Base-by-base conservation (phyloP, 2,797 vertebrate species). In the Borostomias antarcticus region DNA sequence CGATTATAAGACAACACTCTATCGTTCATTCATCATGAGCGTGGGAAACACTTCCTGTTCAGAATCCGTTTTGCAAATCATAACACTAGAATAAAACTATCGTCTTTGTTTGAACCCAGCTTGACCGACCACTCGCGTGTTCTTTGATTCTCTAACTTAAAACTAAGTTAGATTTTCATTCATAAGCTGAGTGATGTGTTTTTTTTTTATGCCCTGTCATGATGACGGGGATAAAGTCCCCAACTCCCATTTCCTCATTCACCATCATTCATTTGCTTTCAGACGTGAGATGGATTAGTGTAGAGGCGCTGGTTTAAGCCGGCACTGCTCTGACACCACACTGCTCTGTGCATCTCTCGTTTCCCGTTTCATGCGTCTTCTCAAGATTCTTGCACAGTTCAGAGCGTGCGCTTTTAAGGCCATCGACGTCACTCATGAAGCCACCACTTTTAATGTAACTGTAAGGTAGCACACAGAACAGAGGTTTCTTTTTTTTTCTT, bases 211-310 rank as follows among this genome's bases (percentile, higher is more conserved):
- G 45, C 50, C 40, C 8, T 37, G 29, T 51, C 35, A 11, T 35
- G 29, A 35, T 19, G 19, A 9, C 10, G 23, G n/a, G 26, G 9
- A 6, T 32, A 15, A 29, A 1, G 26, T 60, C 33, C 32, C 57
- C 5, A 17, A 11, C 19, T 48, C 26, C 19, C 23, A 29, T 61
- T 52, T 66, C 37, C 26, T 43, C 47, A 43, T 13, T 37, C 4
- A 60, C 35, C 4, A 9, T 69, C 56, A 47, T 57, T 57, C 15
- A n/a, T 62, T 29, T 33, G 25, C 45, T 52, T n/a, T 57, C 50
- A 56, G 40, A 48, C 23, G 10, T 17, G 19, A 29, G 4, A 56
- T 19, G 19, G 26, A 32, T 62, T 53, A 30, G 1, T 48, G 17
- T 61, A 48, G 8, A 47, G 4, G 3, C 17, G 21, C 19, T 47